Conservation (phyloP, 2,797 vertebrate species). For the Anomalospiza imberbis region DNA sequence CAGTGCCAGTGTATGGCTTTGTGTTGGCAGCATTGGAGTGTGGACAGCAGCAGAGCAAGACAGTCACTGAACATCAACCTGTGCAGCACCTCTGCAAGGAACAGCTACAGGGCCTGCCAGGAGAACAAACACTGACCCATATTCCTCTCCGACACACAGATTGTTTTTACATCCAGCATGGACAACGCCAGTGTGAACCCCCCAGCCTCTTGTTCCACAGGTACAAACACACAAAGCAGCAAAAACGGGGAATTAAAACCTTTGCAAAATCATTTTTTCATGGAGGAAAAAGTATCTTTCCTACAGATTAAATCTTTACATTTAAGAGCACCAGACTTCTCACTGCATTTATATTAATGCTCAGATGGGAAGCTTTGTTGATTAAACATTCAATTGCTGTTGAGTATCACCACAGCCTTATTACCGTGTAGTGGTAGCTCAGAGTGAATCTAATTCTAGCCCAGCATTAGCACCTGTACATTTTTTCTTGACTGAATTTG, state of each 20-base stretch:
- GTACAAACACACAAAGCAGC: background rate
- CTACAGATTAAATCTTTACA: background rate
- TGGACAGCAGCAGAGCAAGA: background rate
- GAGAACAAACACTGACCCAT: background rate
- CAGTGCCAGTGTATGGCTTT: accelerated
- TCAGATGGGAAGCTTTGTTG: background rate
- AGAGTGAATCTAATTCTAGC: background rate
- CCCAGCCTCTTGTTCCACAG: background rate
- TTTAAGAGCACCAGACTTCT: background rate
- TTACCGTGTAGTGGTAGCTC: background rate
- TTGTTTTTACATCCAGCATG: background rate
- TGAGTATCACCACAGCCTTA: background rate
- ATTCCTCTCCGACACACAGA: background rate
- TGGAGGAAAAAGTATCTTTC: background rate
- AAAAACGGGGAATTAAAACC: background rate
- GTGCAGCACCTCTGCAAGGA: background rate
- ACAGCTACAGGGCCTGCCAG: background rate
- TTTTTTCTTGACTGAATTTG: background rate
- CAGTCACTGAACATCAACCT: background rate
- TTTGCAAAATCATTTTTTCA: background rate
- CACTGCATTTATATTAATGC: background rate
- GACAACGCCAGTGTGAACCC: background rate
- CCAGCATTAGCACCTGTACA: background rate
- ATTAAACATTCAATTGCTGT: conserved; percentile 9
- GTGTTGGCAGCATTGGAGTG: background rate